Evolutionary conservation across 1,140 invertebrate genomes (phyloP), one percentile per base, ranked within the genome.

Genomic region (Drosophila neocordata): DNA sequence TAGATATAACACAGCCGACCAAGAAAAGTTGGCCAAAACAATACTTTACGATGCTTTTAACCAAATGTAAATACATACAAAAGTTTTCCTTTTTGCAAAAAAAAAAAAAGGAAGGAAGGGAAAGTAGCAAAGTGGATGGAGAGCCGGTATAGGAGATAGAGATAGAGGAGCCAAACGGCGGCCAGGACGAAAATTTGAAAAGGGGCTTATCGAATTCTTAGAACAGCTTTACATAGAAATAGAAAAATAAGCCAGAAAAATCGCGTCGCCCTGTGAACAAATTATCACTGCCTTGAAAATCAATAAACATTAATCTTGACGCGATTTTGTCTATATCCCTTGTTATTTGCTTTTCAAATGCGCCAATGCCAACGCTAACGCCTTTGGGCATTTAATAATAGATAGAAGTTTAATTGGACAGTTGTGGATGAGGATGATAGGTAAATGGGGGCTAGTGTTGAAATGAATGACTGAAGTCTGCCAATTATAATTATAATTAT

Each of bases 281-380:
- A 87, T 88, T 87, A 88, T 82, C 75, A 70, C 60, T 63, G 60
- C 65, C 71, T 65, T 61, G 65, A 87, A 87, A 87, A 87, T 87
- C 82, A 87, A 87, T 87, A 88, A 82, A 68, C 83, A 87, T 87
- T 87, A 87, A 87, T 87, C 83, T 87, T 87, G 64, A 65, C 66
- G 82, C 84, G 82, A 87, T 88, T 88, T 88, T 72, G 78, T 71
- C 83, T 76, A 73, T 72, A 88, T 87, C 83, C 82, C 55, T 65
- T 27, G 76, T 77, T 79, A 82, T 87, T 88, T 87, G 83, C 83
- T 73, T 85, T 48, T 18, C 41, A 48, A 48, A 48, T 48, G 41
- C 41, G 41, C 41, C 18, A 38, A 38, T 38, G 70, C 20, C 34
- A 22, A 44, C 9, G 11, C 41, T 51, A 68, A 60, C 52, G 69